These are phyloP conservation scores for Tragelaphus buxtoni DNA, from an alignment of 2,113 vertebrate species.

Conservation along the genomic window DNA sequence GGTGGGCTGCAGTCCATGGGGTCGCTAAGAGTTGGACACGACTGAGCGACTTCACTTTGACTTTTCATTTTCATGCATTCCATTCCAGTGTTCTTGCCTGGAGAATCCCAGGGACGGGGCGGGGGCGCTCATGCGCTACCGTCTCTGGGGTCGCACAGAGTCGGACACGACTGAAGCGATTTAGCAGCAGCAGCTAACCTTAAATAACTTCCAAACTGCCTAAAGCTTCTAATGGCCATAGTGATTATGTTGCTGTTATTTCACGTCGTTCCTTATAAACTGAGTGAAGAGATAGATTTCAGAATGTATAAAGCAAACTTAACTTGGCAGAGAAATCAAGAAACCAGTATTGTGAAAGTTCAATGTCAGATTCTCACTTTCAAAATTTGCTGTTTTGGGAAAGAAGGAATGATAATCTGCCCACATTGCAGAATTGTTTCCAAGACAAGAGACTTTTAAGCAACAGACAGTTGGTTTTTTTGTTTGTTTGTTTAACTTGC, in stretches of 20 bases:
- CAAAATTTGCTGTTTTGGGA: background rate
- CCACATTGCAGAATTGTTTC: background rate
- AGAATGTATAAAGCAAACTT: background rate
- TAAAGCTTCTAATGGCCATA: background rate
- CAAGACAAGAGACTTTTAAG: background rate
- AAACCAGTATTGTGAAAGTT: background rate
- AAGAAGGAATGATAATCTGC: constrained; percentile 2
- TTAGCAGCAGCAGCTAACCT: background rate
- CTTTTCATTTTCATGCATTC: no score
- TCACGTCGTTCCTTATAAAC: background rate
- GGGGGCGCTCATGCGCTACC: no score
- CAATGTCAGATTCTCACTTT: background rate
- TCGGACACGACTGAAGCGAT: no score
- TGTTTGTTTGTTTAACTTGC: background rate
- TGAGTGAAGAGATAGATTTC: background rate
- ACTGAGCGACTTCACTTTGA: no score
- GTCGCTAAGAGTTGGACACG: no score
- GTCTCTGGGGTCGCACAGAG: no score
- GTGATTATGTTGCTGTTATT: background rate
- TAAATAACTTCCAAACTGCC: background rate
- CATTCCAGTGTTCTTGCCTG: no score
- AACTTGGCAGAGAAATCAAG: background rate
- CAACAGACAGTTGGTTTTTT: background rate
- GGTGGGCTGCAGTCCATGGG: no score
- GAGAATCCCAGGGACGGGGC: no score